These are phyloP conservation scores for Porites evermanni DNA, from an alignment of 92 coral and sea anemone species.

Conservation along the genomic window DNA sequence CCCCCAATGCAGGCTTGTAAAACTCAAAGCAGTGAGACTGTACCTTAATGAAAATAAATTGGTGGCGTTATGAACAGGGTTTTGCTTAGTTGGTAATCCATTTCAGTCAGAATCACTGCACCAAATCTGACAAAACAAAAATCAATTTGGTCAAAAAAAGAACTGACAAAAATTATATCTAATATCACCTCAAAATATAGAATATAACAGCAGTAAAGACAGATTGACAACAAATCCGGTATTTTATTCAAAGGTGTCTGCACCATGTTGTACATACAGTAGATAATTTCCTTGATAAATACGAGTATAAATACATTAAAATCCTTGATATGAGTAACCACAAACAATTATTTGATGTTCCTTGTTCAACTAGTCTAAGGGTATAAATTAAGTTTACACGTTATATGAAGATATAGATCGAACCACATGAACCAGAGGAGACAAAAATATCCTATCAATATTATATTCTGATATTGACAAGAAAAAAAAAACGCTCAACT, in stretches of 20 bases:
- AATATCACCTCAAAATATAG: background rate
- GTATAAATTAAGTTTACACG: background rate
- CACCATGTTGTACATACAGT: background rate
- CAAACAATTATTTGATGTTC: background rate
- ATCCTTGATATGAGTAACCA: background rate
- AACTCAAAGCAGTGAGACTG: too few relatives aligned
- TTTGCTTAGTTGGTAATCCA: too few relatives aligned
- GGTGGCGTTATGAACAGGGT: too few relatives aligned
- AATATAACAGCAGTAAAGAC: background rate
- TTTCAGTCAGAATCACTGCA: too few relatives aligned
- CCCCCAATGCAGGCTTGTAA: too few relatives aligned
- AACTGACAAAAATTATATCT: too few relatives aligned
- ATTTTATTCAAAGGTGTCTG: conserved; percentile 11
- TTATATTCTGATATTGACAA: background rate
- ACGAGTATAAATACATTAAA: background rate
- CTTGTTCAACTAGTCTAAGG: conserved; percentile 9
- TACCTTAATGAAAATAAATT: too few relatives aligned
- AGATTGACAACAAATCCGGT: background rate
- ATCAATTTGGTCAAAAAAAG: background rate
- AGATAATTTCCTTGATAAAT: background rate
- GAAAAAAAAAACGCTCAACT: background rate
- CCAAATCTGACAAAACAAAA: too few relatives aligned
- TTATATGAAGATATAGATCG: background rate
- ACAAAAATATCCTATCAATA: background rate
- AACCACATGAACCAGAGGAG: background rate